phyloP scores from a whole-genome alignment of 1,140 invertebrate genomes.

The Trigoniulus corallinus region DNA sequence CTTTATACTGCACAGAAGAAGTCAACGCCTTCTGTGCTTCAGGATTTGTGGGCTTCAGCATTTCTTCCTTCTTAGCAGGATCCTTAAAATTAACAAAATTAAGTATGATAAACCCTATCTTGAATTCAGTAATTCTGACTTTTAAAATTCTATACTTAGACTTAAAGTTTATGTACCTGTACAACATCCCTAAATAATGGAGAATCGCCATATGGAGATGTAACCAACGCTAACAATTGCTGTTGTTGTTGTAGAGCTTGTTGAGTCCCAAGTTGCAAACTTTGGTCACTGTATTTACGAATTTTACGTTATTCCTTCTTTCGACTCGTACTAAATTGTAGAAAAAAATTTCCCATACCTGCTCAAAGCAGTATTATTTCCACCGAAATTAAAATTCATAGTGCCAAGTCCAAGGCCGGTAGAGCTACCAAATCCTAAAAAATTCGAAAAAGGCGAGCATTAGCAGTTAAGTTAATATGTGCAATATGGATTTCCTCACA shows the following conservation, averaged over 20 bases:
- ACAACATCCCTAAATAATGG: slow-evolving; percentile 54
- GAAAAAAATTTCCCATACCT: too few relatives aligned
- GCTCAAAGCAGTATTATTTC: too few relatives aligned
- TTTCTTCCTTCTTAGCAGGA: slow-evolving; percentile 43
- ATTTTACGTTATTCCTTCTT: too few relatives aligned
- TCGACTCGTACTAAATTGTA: too few relatives aligned
- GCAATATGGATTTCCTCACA: too few relatives aligned
- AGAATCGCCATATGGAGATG: slow-evolving; percentile 59
- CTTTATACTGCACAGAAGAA: slow-evolving; percentile 39
- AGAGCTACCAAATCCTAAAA: slow-evolving; percentile 16
- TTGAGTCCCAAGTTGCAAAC: slow-evolving; percentile 7
- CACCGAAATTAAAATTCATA: too few relatives aligned
- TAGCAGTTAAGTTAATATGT: too few relatives aligned
- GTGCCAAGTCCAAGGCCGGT: too few relatives aligned
- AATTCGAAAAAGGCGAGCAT: background rate
- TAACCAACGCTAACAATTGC: slow-evolving; percentile 46
- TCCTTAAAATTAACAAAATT: slow-evolving; percentile 23
- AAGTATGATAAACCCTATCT: background rate
- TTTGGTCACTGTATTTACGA: slow-evolving; percentile 14
- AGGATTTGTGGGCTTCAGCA: slow-evolving; percentile 54
- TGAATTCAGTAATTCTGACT: background rate
- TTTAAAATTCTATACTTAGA: background rate
- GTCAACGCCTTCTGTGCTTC: slow-evolving; percentile 42
- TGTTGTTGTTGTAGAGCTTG: slow-evolving; percentile 23
- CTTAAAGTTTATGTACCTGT: slow-evolving; percentile 27